Base-by-base conservation (phyloP, 1,140 invertebrate species). In the Thaumatotibia leucotreta region DNA sequence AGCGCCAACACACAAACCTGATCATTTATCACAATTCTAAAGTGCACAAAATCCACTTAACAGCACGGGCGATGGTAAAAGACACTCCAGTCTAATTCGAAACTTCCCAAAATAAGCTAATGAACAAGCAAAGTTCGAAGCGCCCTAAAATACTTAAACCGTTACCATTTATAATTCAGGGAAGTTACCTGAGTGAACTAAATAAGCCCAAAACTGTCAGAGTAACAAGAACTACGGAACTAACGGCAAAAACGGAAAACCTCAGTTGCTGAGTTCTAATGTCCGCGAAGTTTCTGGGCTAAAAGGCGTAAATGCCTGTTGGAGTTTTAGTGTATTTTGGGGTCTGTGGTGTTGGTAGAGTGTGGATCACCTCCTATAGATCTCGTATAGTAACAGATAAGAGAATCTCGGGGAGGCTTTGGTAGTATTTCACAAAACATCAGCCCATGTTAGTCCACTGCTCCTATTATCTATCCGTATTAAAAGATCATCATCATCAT, bases 201-300 rank as follows among this genome's bases (percentile, higher is more conserved):
- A 54, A 54, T 54, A 54, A 54, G 23, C 50, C 50, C 22, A 29
- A 54, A 54, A 54, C 50, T 54, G 50, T 54, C 50, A 54, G 50
- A 54, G 50, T n/a, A 54, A 54, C 50, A 54, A 54, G 39, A 39
- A 39, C 33, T 49, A 54, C 50, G n/a, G 27, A 54, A 54, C 50
- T 54, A 54, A 24, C 23, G 23, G 11, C 23, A 49, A 49, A 49
- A 49, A 29, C 23, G 9, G 50, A 54, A 54, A 54, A 54, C 50
- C 50, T 54, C 50, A 54, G 50, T 27, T 3, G 33, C 10, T 39
- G 33, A 39, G 9, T 54, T 11, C 23, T 54, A 54, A 54, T 54
- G 50, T 54, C 11, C 9, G 23, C 11, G 50, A 24, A 24, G 22
- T 54, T 54, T 23, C 10, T 24, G 9, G 1, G 22, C 0, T 4